These are phyloP conservation scores for Pseudomyrmex concolor DNA, from an alignment of 1,140 invertebrate species.

Conservation along the genomic window DNA sequence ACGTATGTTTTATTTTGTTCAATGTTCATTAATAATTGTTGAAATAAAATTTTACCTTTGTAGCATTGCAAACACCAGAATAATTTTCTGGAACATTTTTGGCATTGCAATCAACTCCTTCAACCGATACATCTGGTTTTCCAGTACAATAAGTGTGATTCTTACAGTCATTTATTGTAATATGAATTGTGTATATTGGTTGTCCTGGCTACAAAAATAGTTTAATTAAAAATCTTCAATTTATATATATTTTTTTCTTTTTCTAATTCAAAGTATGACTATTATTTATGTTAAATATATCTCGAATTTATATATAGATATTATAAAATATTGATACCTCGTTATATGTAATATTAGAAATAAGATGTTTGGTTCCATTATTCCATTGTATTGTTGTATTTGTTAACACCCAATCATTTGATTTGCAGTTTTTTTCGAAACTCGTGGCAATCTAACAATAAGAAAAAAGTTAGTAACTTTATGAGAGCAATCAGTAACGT, in stretches of 20 bases:
- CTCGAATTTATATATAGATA: background rate
- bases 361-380: background rate
- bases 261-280: background rate
- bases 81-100: too few species aligned
- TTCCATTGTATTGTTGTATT: background rate
- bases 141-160: background rate
- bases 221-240: conserved; percentile 8
- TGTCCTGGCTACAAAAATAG: background rate
- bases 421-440: background rate
- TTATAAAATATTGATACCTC: background rate
- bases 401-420: background rate
- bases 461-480: background rate
- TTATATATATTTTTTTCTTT: too few species aligned
- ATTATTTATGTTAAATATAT: background rate
- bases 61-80: background rate
- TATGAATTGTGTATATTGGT: background rate
- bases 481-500: too few species aligned
- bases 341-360: background rate
- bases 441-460: background rate
- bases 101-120: background rate
- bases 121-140: background rate
- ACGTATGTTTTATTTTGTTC: background rate
- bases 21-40: background rate
- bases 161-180: background rate
- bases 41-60: conserved; percentile 12